phyloP scores from a whole-genome alignment of 2,888 invertebrate species.

The Caenorhabditis wallacei region DNA sequence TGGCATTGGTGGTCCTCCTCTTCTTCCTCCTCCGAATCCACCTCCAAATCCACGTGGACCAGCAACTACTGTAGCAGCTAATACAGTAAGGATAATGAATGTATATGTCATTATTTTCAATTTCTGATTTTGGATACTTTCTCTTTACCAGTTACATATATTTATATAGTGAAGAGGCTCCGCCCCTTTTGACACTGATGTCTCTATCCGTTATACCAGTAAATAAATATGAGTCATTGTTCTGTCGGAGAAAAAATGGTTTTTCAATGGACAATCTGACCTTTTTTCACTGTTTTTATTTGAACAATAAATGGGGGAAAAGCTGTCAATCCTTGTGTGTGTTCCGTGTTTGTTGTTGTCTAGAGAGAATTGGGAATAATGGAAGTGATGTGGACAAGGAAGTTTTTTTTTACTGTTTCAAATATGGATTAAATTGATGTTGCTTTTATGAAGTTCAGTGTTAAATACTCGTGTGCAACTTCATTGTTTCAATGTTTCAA shows the following conservation, averaged over 20 bases:
- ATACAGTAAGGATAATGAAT: not conserved
- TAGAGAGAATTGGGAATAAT: not conserved
- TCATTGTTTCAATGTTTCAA: too few relatives aligned
- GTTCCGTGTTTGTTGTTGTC: conserved; percentile 1
- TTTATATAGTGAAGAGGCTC: conserved; percentile 10
- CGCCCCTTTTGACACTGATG: conserved; percentile 31
- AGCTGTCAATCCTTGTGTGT: not conserved
- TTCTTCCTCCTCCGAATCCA: conserved; percentile 33
- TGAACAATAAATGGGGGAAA: not conserved
- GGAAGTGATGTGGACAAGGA: conserved; percentile 4
- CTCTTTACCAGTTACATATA: too few relatives aligned
- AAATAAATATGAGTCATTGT: conserved; percentile 21
- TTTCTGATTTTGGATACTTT: too few relatives aligned
- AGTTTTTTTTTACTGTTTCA: not conserved
- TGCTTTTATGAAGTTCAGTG: too few relatives aligned
- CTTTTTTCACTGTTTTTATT: not conserved
- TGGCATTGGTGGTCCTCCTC: conserved; percentile 62
- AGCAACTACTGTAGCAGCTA: conserved; percentile 15
- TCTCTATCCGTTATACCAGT: conserved; percentile 3
- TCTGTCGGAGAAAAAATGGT: conserved; percentile 25
- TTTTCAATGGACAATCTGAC: not conserved
- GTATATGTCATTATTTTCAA: conserved; percentile 30
- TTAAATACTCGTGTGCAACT: too few relatives aligned
- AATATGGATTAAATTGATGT: too few relatives aligned
- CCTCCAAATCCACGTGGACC: conserved; percentile 30